phyloP scores from a whole-genome alignment of 2,888 invertebrate species.

The Cantharis flavilabris region DNA sequence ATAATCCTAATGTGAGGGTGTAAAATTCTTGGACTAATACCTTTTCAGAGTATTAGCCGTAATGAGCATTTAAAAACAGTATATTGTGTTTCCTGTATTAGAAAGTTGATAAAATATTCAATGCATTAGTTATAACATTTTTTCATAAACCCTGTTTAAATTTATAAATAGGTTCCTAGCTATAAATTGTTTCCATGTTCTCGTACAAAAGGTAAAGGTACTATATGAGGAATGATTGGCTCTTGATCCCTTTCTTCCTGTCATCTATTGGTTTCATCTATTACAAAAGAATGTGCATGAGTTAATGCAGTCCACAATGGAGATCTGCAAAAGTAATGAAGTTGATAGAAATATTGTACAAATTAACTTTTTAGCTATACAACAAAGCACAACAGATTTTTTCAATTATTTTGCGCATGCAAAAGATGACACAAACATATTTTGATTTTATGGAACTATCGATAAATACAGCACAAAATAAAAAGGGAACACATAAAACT shows the following conservation, averaged over 20 bases:
- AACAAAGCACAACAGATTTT: background rate
- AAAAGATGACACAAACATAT: background rate
- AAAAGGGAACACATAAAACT: background rate
- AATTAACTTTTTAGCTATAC: background rate
- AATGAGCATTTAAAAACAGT: background rate
- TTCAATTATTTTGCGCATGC: background rate
- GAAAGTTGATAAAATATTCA: background rate
- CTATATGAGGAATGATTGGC: conserved; percentile 50
- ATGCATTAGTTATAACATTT: background rate
- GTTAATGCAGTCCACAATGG: conserved; percentile 84
- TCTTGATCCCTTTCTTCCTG: conserved; percentile 40
- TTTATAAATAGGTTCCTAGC: background rate
- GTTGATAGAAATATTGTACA: background rate
- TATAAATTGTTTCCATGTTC: conserved; percentile 29
- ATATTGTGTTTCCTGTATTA: background rate
- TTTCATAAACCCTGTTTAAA: background rate
- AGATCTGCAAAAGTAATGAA: conserved; percentile 60
- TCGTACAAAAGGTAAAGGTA: conserved; percentile 49
- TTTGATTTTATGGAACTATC: background rate
- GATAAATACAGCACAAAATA: background rate
- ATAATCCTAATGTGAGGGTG: background rate
- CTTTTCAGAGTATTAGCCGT: background rate
- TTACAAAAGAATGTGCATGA: conserved; percentile 64
- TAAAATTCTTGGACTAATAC: too few species aligned
- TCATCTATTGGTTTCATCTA: conserved; percentile 49